Evolutionary conservation across 2,797 vertebrate species (phyloP), one percentile per base, ranked within the genome.

Genomic region (Eremophila alpestris): DNA sequence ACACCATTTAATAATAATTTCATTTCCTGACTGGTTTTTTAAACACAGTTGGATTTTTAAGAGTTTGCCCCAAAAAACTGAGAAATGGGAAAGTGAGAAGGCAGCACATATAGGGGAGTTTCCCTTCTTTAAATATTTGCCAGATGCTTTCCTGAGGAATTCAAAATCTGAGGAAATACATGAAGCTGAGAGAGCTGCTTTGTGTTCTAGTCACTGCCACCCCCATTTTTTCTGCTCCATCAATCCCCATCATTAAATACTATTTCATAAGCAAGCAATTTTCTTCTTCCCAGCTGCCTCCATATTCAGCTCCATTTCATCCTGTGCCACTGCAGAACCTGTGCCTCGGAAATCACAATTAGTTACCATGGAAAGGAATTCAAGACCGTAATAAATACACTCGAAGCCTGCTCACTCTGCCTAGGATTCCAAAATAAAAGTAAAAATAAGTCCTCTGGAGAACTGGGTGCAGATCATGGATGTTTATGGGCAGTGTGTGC

Each of bases 331-430:
- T 70, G 83, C 83, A 84, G 62, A 87, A 83, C 89, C 81, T 74
- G 64, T 29, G 71, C 79, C 91, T 95, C 59, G 40, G 83, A 97
- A 94, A 87, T 89, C 78, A 87, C 85, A 94, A 79, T 92, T 94
- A 96, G 84, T 97, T 96, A 83, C 87, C 92, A 94, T 93, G 86
- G 94, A 92, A 96, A 96, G 71, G 93, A 94, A 80, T 95, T 83
- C 80, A 79, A 38, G 26, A 78, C 70, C 5, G 1, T 81, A 74
- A 91, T 77, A 87, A 95, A 94, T 52, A 65, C 64, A 23, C 82
- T 78, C 6, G 0, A 49, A 73, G 79, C 84, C 79, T 34, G 65
- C 91, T 95, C 84, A 8, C 65, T 89, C 83, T 48, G 75, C 87
- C 48, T 34, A 10, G 48, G 9, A 38, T 55, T 65, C 58, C n/a